Percentiles rank a stretch among this genome's conserved stretches.
These are phyloP conservation scores for Ylistrum balloti DNA, from an alignment of 1,140 invertebrate genomes.

Conservation along the genomic window DNA sequence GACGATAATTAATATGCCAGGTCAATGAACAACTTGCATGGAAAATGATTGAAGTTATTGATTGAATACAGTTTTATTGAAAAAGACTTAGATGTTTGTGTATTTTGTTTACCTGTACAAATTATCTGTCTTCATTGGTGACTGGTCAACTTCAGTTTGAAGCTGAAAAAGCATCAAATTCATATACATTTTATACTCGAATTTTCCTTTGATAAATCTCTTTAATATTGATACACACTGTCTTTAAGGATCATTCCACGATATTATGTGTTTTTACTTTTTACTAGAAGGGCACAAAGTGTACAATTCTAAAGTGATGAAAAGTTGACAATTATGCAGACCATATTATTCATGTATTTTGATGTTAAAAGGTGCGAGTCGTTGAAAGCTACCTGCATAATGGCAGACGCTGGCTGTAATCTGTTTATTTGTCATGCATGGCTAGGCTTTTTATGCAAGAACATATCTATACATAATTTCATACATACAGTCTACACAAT, in stretches of 20 bases:
- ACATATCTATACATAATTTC: not conserved
- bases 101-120: slow-evolving; percentile 17
- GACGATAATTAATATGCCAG: not conserved
- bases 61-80: not conserved
- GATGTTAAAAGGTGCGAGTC: not conserved
- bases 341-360: not conserved
- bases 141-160: not conserved
- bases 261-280: too few species aligned
- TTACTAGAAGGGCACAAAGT: too few species aligned
- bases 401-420: not conserved
- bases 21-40: not conserved
- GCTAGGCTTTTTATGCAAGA: not conserved
- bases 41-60: not conserved
- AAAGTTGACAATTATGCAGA: not conserved
- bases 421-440: slow-evolving; percentile 33
- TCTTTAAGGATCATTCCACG: too few species aligned
- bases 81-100: not conserved
- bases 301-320: too few species aligned
- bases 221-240: too few species aligned
- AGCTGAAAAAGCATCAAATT: too few species aligned
- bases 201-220: too few species aligned
- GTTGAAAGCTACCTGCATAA: not conserved
- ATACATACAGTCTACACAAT: not conserved
- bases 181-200: too few species aligned
- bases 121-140: not conserved